phyloP scores from a whole-genome alignment of 2,888 invertebrate genomes.

The Lasioglossum villosulum region DNA sequence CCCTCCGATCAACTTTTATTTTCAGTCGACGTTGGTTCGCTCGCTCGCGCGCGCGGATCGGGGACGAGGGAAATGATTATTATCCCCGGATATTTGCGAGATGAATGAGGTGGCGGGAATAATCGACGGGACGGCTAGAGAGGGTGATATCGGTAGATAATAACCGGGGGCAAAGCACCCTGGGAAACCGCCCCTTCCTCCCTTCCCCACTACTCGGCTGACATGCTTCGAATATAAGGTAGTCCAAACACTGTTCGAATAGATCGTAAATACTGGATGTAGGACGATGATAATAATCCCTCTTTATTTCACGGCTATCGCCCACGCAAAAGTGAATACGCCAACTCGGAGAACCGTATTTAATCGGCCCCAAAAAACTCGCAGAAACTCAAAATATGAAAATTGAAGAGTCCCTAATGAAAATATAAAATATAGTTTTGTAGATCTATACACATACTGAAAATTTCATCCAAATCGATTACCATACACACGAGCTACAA shows the following conservation, averaged over 20 bases:
- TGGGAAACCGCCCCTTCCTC: slow-evolving; percentile 2
- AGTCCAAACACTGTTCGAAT: slow-evolving; percentile 33
- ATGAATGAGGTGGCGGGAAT: slow-evolving; percentile 51
- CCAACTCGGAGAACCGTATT: background rate
- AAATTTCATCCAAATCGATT: too few relatives aligned
- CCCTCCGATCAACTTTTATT: slow-evolving; percentile 42
- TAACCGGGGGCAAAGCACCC: slow-evolving; percentile 31
- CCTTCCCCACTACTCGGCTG: background rate
- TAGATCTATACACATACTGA: too few relatives aligned
- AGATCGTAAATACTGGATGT: slow-evolving; percentile 30
- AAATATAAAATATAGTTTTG: too few relatives aligned
- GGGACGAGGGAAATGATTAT: slow-evolving; percentile 45
- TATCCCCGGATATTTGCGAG: slow-evolving; percentile 50
- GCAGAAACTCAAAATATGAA: too few relatives aligned
- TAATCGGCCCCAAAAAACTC: background rate
- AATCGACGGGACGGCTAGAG: slow-evolving; percentile 25
- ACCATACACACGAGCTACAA: too few relatives aligned
- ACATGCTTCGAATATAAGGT: slow-evolving; percentile 30
- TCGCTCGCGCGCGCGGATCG: background rate
- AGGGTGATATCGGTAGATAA: slow-evolving; percentile 55
- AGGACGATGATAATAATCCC: background rate
- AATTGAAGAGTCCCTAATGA: too few relatives aligned
- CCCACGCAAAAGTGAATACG: background rate
- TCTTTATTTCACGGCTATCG: background rate
- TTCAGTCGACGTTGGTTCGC: background rate